phyloP scores from a whole-genome alignment of 2,113 vertebrate genomes.

The Microtus ochrogaster region DNA sequence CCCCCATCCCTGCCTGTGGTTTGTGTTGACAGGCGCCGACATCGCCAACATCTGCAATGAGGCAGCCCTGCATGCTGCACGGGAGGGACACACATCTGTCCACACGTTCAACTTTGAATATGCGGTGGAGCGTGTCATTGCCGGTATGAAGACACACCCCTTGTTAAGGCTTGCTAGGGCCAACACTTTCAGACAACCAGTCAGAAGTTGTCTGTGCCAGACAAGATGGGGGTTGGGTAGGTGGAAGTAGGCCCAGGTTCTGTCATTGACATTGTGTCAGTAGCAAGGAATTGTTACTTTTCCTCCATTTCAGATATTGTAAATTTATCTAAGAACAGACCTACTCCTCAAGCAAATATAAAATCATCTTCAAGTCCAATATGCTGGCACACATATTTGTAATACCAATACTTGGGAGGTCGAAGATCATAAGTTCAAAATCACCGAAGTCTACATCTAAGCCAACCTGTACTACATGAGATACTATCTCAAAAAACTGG shows the following conservation, averaged over 20 bases:
- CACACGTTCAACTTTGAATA: slow-evolving; percentile 96
- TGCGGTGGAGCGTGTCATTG: slow-evolving; percentile 96
- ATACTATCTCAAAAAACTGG: neutral
- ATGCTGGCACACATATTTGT: neutral
- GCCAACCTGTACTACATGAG: neutral
- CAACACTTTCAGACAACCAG: neutral
- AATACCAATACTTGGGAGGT: neutral
- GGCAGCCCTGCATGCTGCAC: slow-evolving; percentile 95
- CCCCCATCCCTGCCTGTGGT: neutral
- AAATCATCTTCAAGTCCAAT: neutral
- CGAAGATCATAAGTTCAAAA: neutral
- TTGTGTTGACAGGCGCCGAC: slow-evolving; percentile 92
- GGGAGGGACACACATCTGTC: slow-evolving; percentile 94
- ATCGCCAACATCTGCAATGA: slow-evolving; percentile 99
- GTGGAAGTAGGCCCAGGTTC: neutral
- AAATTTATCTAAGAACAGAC: neutral
- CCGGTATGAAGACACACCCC: slow-evolving; percentile 85
- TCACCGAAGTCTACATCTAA: neutral
- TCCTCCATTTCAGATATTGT: neutral
- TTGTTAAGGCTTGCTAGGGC: neutral
- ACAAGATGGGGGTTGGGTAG: too few relatives aligned
- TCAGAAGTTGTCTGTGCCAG: neutral
- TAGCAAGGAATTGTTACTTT: neutral
- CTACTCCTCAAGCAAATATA: neutral
- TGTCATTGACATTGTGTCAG: rapidly evolving